Evolutionary conservation across 2,888 invertebrate species (phyloP), one percentile per base, ranked within the genome.

Genomic region (Tinea trinotella): DNA sequence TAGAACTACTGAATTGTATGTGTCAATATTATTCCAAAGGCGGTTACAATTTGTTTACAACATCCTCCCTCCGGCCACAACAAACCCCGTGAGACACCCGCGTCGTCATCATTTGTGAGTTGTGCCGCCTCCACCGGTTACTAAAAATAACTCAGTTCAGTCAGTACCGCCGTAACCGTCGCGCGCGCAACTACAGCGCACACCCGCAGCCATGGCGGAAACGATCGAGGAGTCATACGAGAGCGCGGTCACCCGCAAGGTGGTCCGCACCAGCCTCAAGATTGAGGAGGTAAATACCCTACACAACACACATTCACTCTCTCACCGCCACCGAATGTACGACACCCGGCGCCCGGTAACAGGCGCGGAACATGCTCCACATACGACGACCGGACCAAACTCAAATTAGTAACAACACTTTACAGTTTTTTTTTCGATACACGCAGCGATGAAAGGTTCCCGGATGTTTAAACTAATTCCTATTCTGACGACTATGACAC

Each of bases 171-270:
- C 20, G 76, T 83, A 83, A 82, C 83, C 84, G 82, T 78, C 81
- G 76, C 82, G 80, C 65, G 76, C 73, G 76, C 65, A 62, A 65
- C 78, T 82, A 78, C 82, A 84, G 84, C 74, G 83, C 73, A 73
- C 79, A 81, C 67, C 83, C 78, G 71, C 74, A 74, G 73, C 75
- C 81, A 89, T 89, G 90, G 89, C 89, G 87, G 90, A 90, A 78
- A 91, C 90, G 66, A 89, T 91, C 73, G 91, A 91, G 80, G 91
- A 91, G 76, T 82, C 87, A 64, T 90, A 90, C 87, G 90, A 90
- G 80, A 89, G 88, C 72, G 89, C 90, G 83, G 89, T 91, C 83
- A 88, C 89, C 76, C 88, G 90, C 74, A 91, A 90, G 84, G 88
- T 90, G 79, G 88, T 90, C 76, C 88, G 90, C 83, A 90, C 88